Percentiles rank a stretch among this genome's conserved stretches.
phyloP scores from a whole-genome alignment of 2,888 invertebrate genomes.

The Noctuana brunneofusca region DNA sequence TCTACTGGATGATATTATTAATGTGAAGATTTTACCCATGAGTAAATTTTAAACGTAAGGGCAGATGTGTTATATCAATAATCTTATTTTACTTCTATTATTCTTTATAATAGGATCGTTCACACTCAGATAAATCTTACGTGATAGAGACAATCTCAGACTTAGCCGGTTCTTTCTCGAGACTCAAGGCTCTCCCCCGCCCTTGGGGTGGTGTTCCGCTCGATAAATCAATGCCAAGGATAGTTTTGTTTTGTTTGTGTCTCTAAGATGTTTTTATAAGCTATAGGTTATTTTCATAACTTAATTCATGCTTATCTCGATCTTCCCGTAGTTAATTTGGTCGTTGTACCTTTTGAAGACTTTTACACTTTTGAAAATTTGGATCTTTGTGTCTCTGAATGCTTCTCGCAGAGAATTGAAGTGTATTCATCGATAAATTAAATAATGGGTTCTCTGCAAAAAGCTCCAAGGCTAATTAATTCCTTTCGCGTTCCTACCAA shows the following conservation, averaged over 20 bases:
- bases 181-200: background rate
- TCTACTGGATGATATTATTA: too few relatives aligned
- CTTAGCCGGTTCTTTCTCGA: background rate
- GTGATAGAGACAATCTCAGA: background rate
- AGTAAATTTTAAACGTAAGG: too few relatives aligned
- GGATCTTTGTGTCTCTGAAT: too few relatives aligned
- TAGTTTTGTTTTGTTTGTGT: background rate
- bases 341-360: background rate
- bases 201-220: conserved; percentile 12
- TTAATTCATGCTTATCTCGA: background rate
- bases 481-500: too few relatives aligned
- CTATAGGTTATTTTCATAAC: background rate
- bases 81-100: too few relatives aligned
- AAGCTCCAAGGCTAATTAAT: too few relatives aligned
- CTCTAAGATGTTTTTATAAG: background rate
- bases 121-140: background rate
- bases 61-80: too few relatives aligned
- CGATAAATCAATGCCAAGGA: conserved; percentile 27
- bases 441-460: too few relatives aligned
- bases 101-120: too few relatives aligned
- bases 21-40: too few relatives aligned
- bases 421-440: too few relatives aligned
- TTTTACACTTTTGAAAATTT: background rate
- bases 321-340: background rate
- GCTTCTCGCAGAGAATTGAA: too few relatives aligned